These are phyloP conservation scores for Nomada lathburiana DNA, from an alignment of 2,888 invertebrate species.

Conservation along the genomic window DNA sequence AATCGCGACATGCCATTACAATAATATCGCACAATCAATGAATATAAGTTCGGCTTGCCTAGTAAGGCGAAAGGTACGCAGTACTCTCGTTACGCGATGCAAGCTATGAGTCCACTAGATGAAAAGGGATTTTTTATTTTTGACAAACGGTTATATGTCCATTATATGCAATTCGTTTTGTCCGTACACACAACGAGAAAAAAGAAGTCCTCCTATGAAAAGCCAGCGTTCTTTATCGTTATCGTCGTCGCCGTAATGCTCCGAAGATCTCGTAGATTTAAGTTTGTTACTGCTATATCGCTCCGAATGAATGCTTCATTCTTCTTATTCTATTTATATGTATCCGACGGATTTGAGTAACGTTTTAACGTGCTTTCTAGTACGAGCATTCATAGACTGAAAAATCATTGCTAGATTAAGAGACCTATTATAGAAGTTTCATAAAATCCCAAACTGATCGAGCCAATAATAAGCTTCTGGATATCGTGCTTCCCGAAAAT, in stretches of 20 bases:
- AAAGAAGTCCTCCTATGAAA: conserved; percentile 1
- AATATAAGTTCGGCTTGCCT: background rate
- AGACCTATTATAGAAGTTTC: background rate
- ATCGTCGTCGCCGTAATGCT: conserved; percentile 25
- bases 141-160: background rate
- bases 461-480: background rate
- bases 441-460: conserved; percentile 4
- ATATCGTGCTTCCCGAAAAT: background rate
- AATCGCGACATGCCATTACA: conserved; percentile 9
- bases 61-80: background rate
- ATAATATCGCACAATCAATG: conserved; percentile 6
- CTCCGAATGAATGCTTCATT: conserved; percentile 39
- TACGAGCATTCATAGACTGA: conserved; percentile 59
- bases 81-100: background rate
- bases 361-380: conserved; percentile 30
- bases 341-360: conserved; percentile 36
- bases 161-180: background rate
- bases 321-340: conserved; percentile 31
- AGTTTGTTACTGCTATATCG: conserved; percentile 43
- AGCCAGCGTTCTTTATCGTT: conserved; percentile 12
- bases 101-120: background rate
- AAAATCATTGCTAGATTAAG: conserved; percentile 15
- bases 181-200: background rate
- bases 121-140: background rate
- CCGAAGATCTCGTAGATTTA: conserved; percentile 67